phyloP scores from a whole-genome alignment of 2,888 invertebrate species.

The Malacosoma neustria region DNA sequence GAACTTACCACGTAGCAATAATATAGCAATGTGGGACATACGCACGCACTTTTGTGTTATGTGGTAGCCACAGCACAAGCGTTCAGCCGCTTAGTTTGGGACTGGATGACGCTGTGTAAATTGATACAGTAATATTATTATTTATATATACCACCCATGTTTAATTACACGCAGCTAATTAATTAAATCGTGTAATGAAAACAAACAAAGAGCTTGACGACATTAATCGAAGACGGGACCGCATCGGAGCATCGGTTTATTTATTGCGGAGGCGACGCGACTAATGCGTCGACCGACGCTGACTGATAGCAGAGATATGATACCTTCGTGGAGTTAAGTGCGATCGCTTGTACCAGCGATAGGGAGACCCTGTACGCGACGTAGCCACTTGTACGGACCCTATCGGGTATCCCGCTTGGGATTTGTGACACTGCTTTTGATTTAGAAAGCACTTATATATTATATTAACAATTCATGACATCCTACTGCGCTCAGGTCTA shows the following conservation, averaged over 20 bases:
- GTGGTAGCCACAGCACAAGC: too few species aligned
- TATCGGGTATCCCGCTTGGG: constrained; percentile 15
- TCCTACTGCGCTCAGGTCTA: too few species aligned
- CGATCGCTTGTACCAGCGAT: constrained; percentile 69
- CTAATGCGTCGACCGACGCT: constrained; percentile 68
- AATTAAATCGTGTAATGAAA: background rate
- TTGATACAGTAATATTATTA: too few species aligned
- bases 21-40: too few species aligned
- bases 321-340: constrained; percentile 65
- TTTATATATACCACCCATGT: background rate
- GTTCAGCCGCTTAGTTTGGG: too few species aligned
- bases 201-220: constrained; percentile 13
- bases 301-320: constrained; percentile 69
- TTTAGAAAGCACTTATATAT: too few species aligned
- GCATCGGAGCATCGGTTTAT: constrained; percentile 46
- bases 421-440: constrained; percentile 7
- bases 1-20: too few species aligned
- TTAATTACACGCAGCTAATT: background rate
- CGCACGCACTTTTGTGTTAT: too few species aligned
- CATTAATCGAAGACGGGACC: constrained; percentile 47
- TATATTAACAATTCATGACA: too few species aligned
- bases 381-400: background rate
- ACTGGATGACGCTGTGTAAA: too few species aligned
- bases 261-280: constrained; percentile 60
- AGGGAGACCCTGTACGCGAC: constrained; percentile 38